Percentiles rank a stretch among this genome's conserved stretches.
Evolutionary conservation across 2,888 invertebrate species (phyloP).

Genomic region (Acrobasis repandana): DNA sequence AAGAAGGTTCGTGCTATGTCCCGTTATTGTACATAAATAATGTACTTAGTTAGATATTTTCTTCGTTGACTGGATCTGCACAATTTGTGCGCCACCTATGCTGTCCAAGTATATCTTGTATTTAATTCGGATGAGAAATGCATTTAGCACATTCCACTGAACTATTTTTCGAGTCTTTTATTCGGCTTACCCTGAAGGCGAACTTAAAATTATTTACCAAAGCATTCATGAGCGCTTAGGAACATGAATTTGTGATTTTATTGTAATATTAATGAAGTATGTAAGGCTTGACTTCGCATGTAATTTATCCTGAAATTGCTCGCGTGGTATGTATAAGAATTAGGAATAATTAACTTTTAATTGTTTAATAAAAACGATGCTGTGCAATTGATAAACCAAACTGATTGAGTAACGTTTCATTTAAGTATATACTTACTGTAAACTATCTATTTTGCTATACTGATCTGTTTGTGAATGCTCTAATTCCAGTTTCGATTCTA

Average conservation of each 20-base stretch:
- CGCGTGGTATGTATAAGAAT: slow-evolving; percentile 29
- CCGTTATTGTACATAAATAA: background rate
- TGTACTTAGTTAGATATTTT: background rate
- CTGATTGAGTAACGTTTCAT: slow-evolving; percentile 38
- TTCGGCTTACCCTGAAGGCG: slow-evolving; percentile 4
- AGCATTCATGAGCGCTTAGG: slow-evolving; percentile 26
- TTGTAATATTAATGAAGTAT: slow-evolving; percentile 13
- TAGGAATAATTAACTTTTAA: slow-evolving; percentile 19
- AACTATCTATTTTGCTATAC: slow-evolving; percentile 41
- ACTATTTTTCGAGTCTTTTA: slow-evolving; percentile 19
- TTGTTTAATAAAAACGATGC: slow-evolving; percentile 31
- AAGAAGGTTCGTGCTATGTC: too few relatives aligned
- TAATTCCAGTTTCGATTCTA: slow-evolving; percentile 25
- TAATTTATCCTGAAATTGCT: slow-evolving; percentile 42
- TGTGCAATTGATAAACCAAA: slow-evolving; percentile 50
- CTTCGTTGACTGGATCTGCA: background rate
- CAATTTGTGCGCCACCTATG: background rate
- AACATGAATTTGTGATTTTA: slow-evolving; percentile 28
- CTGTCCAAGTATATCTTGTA: slow-evolving; percentile 1
- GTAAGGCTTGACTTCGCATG: slow-evolving; percentile 48
- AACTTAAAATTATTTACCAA: slow-evolving; percentile 32
- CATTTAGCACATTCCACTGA: slow-evolving; percentile 20
- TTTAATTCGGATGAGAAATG: background rate
- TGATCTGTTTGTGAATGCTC: slow-evolving; percentile 17
- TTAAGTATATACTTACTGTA: slow-evolving; percentile 35